Conservation (phyloP, 2,888 invertebrate species). For the Euspilapteryx auroguttella region DNA sequence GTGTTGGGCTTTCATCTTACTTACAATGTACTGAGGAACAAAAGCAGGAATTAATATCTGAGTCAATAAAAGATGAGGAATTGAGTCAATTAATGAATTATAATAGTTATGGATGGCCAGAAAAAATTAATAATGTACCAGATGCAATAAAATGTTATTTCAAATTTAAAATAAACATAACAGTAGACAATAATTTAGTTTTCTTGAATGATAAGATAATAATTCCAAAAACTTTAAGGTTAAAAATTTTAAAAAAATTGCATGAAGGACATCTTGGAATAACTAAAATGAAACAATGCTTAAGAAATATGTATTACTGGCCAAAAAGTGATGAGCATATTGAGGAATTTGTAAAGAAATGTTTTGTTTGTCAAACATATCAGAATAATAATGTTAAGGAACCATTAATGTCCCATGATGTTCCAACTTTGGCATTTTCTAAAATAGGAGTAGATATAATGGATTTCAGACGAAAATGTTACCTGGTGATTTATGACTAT, state of each 20-base stretch:
- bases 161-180: conserved; percentile 7
- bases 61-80: conserved; percentile 1
- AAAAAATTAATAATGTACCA: conserved; percentile 5
- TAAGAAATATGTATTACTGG: conserved; percentile 8
- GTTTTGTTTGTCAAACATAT: too few species aligned
- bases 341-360: too few species aligned
- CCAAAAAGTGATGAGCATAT: too few species aligned
- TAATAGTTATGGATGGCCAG: conserved; percentile 8
- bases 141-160: conserved; percentile 6
- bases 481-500: conserved; percentile 6
- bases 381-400: conserved; percentile 10
- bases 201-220: conserved; percentile 8
- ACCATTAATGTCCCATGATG: conserved; percentile 7
- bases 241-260: conserved; percentile 11
- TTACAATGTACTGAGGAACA: conserved; percentile 9
- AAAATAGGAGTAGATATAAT: conserved; percentile 7
- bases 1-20: conserved; percentile 7
- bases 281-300: conserved; percentile 14
- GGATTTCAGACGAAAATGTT: conserved; percentile 8
- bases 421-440: conserved; percentile 8
- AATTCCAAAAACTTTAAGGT: conserved; percentile 7
- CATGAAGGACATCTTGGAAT: conserved; percentile 15
- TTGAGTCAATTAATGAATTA: conserved; percentile 3
- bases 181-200: conserved; percentile 7
- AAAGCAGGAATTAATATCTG: conserved; percentile 6